Percentiles rank a stretch among this genome's conserved stretches.
These are phyloP conservation scores for Botrylloides violaceus DNA, from an alignment of 23 tunicate species.

Conservation along the genomic window DNA sequence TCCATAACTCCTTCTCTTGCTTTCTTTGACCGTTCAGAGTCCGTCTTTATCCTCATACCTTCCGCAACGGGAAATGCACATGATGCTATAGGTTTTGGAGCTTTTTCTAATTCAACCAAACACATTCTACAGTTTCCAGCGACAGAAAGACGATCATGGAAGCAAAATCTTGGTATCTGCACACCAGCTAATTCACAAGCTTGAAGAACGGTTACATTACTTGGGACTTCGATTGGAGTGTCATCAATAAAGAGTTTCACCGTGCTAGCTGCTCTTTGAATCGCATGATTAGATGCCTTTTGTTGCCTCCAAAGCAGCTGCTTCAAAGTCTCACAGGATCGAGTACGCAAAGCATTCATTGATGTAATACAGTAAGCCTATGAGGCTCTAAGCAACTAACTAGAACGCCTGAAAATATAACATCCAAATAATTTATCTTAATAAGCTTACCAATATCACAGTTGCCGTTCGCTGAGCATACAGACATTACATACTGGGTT, in stretches of 20 bases:
- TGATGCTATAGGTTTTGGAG: conserved; percentile 98
- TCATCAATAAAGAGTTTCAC: conserved; percentile 24
- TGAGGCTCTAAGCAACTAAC: no score
- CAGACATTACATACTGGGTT: no score
- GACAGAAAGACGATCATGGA: conserved; percentile 90
- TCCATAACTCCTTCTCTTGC: conserved; percentile 99
- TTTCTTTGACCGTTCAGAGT: conserved; percentile 90
- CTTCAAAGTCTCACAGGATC: background rate
- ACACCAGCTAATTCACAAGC: conserved; percentile 99
- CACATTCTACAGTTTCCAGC: conserved; percentile 99
- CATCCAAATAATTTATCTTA: no score
- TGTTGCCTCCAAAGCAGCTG: background rate
- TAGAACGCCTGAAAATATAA: no score
- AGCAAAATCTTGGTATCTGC: conserved; percentile 96
- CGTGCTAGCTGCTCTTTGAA: background rate
- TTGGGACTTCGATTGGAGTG: conserved; percentile 6
- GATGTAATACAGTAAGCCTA: no score
- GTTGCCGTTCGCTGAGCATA: no score
- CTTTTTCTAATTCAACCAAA: conserved; percentile 84
- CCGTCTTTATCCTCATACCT: conserved; percentile 92
- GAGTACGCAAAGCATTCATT: background rate
- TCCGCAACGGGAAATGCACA: conserved; percentile 98
- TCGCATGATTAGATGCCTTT: background rate
- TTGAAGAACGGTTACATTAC: conserved; percentile 79
- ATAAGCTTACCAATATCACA: no score